Conservation (phyloP, 2,888 invertebrate genomes). For the Coelogynopora nodosa region DNA sequence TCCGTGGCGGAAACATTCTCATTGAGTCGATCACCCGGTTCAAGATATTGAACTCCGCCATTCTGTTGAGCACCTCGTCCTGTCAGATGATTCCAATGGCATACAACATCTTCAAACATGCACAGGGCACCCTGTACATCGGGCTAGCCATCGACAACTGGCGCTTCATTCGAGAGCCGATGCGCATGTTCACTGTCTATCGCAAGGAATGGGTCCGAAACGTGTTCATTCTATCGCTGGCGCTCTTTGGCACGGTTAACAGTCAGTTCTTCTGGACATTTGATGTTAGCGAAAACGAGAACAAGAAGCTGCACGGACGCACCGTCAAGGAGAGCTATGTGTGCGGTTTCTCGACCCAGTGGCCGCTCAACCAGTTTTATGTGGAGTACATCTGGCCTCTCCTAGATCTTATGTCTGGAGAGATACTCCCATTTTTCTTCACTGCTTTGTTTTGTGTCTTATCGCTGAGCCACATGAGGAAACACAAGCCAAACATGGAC, state of each 20-base stretch:
- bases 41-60: slow-evolving; percentile 7
- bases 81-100: slow-evolving; percentile 36
- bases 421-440: slow-evolving; percentile 36
- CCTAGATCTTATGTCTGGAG: slow-evolving; percentile 32
- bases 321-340: slow-evolving; percentile 9
- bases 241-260: slow-evolving; percentile 30
- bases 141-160: slow-evolving; percentile 38
- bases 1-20: slow-evolving; percentile 33
- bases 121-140: slow-evolving; percentile 7
- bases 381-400: slow-evolving; percentile 40
- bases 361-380: slow-evolving; percentile 30
- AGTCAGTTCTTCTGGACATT: slow-evolving; percentile 43
- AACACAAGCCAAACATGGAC: slow-evolving; percentile 5
- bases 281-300: slow-evolving; percentile 39
- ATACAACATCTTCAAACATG: slow-evolving; percentile 27
- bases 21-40: slow-evolving; percentile 17
- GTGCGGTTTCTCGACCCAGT: slow-evolving; percentile 38
- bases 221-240: slow-evolving; percentile 25
- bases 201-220: slow-evolving; percentile 38
- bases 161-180: slow-evolving; percentile 38
- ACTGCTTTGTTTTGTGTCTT: neutral
- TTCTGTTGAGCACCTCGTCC: neutral
- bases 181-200: slow-evolving; percentile 2
- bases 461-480: neutral
- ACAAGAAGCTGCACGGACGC: slow-evolving; percentile 36